Base-by-base conservation (phyloP, 1,140 invertebrate genomes). In the Nixonia krombeini region DNA sequence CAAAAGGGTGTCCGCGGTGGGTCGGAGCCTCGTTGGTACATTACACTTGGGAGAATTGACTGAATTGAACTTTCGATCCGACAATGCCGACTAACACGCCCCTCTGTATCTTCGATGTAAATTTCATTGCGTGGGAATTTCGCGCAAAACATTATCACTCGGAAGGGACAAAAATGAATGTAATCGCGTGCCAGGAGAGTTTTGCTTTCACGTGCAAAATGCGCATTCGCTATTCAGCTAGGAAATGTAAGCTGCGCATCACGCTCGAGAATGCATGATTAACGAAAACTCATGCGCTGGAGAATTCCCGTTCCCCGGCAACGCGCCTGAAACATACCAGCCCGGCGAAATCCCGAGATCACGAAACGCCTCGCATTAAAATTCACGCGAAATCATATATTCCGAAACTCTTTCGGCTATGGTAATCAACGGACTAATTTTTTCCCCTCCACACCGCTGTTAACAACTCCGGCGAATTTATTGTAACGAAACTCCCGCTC, bases 341-440 rank as follows among this genome's bases (percentile, higher is more conserved):
- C 10, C 10, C 18, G 8, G 53, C 50, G 44, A 51, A 67, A 61
- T 55, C 50, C 64, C 37, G 38, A 53, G 47, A 57, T 47, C 53
- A 52, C 47, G 44, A 59, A 66, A 59, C 55, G 38, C 38, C 37
- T 42, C 55, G 51, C 53, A 67, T 67, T 59, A 55, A 67, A 59
- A 67, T 67, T 67, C 53, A 50, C 55, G 50, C 49, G 41, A 7
- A 37, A 37, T 51, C 40, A 18, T 38, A 37, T 51, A 46, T 31
- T 56, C 15, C 12, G 37, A 42, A 18, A 47, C 29, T 38, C 37
- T 38, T 31, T 44, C 41, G 42, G 40, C 7, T 49, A 15, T 25
- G 17, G 52, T 64, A 64, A 57, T 56, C 56, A 28, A 37, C 37
- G 41, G 28, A 52, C 56, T 52, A 41, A 52, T n/a, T 64, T 57